Evolutionary conservation across 2,888 invertebrate genomes (phyloP).

Genomic region (Ornithoptera alexandrae): DNA sequence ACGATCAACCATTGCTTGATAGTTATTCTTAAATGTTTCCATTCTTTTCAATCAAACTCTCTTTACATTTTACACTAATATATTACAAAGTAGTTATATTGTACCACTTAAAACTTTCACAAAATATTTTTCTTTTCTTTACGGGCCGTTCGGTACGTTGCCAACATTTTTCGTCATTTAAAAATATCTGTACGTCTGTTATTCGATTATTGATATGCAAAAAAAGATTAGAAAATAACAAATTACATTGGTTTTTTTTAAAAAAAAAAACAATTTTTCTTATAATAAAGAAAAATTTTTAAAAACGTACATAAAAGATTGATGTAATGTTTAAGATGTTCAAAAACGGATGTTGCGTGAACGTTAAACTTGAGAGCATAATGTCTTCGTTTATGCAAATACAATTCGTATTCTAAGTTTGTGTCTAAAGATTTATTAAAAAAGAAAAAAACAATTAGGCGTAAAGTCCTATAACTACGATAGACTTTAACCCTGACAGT

Average conservation of each 20-base stretch:
- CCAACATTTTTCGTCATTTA: conserved; percentile 24
- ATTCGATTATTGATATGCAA: no score
- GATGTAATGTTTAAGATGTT: neutral
- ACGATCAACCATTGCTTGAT: conserved; percentile 43
- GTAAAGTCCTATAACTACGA: no score
- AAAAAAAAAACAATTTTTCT: no score
- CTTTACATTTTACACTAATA: neutral
- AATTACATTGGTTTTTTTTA: no score
- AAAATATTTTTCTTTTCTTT: conserved; percentile 22
- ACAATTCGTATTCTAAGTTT: no score
- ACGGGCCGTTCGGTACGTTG: conserved; percentile 31
- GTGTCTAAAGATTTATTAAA: no score
- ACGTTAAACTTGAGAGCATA: no score
- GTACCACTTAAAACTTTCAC: conserved; percentile 26
- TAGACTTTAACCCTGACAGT: no score
- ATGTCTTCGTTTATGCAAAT: no score
- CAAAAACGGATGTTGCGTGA: neutral
- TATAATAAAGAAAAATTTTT: neutral
- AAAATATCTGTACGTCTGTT: conserved; percentile 11
- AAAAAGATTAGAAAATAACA: no score
- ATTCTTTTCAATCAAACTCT: conserved; percentile 9
- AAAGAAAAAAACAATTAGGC: no score
- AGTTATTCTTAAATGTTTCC: conserved; percentile 20
- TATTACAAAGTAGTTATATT: neutral
- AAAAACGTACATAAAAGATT: neutral